phyloP scores from a whole-genome alignment of 2,888 invertebrate species.

The Leptinotarsa rubiginosa region DNA sequence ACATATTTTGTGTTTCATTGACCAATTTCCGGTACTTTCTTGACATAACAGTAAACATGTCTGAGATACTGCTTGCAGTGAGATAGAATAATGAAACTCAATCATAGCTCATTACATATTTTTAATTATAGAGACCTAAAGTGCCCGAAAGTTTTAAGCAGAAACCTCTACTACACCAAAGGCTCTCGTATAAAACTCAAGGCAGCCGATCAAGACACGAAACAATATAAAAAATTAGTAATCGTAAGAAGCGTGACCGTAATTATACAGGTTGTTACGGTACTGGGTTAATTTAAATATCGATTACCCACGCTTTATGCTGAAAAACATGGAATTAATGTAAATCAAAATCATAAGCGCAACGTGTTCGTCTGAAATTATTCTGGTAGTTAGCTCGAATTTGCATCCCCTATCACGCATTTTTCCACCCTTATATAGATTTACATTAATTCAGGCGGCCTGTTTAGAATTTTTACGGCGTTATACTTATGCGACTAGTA shows the following conservation, averaged over 20 bases:
- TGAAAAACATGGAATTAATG: slow-evolving; percentile 68
- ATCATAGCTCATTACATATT: no score
- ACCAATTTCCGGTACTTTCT: no score
- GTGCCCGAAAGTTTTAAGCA: background rate
- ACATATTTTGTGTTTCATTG: no score
- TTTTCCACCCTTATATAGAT: slow-evolving; percentile 53
- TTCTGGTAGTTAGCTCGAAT: slow-evolving; percentile 65
- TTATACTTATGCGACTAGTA: slow-evolving; percentile 27
- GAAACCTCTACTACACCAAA: background rate
- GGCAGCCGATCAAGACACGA: slow-evolving; percentile 13
- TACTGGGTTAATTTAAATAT: slow-evolving; percentile 59
- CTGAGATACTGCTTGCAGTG: no score
- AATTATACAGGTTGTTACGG: slow-evolving; percentile 45
- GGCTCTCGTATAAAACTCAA: background rate
- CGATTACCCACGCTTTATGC: slow-evolving; percentile 59
- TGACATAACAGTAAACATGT: no score
- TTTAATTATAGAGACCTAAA: background rate
- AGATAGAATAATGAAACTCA: no score
- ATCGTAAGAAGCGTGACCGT: slow-evolving; percentile 49
- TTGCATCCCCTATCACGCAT: slow-evolving; percentile 66
- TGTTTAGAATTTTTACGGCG: slow-evolving; percentile 41
- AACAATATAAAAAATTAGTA: slow-evolving; percentile 39
- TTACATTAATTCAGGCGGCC: slow-evolving; percentile 43
- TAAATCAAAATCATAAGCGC: slow-evolving; percentile 68
- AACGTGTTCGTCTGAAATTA: slow-evolving; percentile 67